Evolutionary conservation across 2,797 vertebrate species (phyloP), one percentile per base, ranked within the genome.

Genomic region (Hyperoplus lanceolatus): DNA sequence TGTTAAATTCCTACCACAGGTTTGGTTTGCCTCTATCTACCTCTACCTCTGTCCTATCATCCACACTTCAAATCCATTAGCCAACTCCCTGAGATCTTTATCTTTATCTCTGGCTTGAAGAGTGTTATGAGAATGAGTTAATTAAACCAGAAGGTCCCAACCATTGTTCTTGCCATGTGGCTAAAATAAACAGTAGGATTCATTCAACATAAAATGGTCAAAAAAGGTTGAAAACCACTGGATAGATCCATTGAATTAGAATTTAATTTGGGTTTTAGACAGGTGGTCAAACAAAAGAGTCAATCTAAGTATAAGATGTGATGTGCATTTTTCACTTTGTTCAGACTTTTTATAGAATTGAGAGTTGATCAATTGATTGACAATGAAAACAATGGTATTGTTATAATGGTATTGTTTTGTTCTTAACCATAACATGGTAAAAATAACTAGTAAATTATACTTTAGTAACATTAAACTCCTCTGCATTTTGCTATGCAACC

Each of bases 1-100:
- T 65, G 71, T 75, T 0, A 84, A 68, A 65, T 68, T 43, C 69
- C 83, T 93, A 57, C 89, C 92, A 3, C 92, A 96, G 95, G 95
- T 96, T 88, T 91, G 94, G 95, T 96, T 88, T 91, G 94, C 70
- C 14, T 79, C 67, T n/a, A 16, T 58, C 9, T 48, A 57, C 39
- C 63, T 53, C 36, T 59, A 46, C 53, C 50, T 62, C 36, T 88
- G 70, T 75, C 41, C 7, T 18, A 10, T 63, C 16, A 41, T 43
- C 21, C 50, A 42, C 10, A 36, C 16, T 6, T 50, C 51, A 14
- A 16, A 56, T 2, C 14, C 29, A 60, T 56, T 10, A 39, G 21
- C 18, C 4, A 46, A 8, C 6, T 39, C 13, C 66, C 6, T 14
- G 14, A 0, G 12, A 50, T 21, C 4, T 21, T 13, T 46, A 9